Base-by-base conservation (phyloP, 2,888 invertebrate species). In the Teinopalpus imperialis region DNA sequence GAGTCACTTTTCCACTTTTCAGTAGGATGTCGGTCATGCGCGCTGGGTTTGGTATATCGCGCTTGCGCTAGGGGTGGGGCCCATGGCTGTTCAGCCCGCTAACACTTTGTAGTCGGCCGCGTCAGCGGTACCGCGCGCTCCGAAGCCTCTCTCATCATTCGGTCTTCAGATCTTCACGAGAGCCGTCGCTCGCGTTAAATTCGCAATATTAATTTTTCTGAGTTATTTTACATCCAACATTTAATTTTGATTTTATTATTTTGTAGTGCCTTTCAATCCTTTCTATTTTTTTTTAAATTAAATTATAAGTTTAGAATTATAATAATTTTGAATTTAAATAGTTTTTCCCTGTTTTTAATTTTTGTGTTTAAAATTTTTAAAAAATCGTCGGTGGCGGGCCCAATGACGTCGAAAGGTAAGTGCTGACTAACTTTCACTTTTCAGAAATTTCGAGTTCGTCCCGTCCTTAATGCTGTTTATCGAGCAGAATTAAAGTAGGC, bases 1-100 rank as follows among this genome's bases (percentile, higher is more conserved):
- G 87, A 88, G 87, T 88, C 86, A 79, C 87, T 87, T 86, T 86
- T 86, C 79, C 74, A 86, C 76, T 85, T 87, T 82, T 79, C 73
- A 72, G 86, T 85, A 81, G 87, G 87, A 81, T 78, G 83, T 79
- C 73, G 79, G 79, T 77, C 88, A 83, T 87, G 88, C 87, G 87
- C 85, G 59, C 50, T 74, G 69, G 68, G 26, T 60, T 53, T 37
- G 43, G 53, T 37, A 52, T 49, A 69, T 53, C 57, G 75, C 85
- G 88, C 86, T 39, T 77, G 81, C 86, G 82, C 76, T 64, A 81
- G 85, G 88, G 88, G 88, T 83, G 86, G 86, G 76, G 81, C 85
- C 83, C 72, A 63, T 44, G 49, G 60, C 69, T 56, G 76, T 73
- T 69, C 83, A 65, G 76, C 87, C 85, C 81, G 80, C 80, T 76